Conservation (phyloP, 2,888 invertebrate species). For the Gari tellinella region DNA sequence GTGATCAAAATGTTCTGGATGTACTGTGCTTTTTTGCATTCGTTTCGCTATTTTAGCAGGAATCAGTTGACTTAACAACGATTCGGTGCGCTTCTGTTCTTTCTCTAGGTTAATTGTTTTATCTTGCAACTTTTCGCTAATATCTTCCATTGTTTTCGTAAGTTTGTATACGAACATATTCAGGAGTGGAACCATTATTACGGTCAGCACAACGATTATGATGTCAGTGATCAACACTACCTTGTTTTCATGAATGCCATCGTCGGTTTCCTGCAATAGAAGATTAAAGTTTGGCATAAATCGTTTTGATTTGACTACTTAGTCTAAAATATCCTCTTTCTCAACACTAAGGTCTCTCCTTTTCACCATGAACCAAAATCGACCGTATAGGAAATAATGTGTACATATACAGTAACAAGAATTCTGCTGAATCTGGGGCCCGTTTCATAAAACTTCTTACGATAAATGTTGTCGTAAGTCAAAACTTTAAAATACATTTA, state of each 20-base stretch:
- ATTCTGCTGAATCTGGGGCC: too few relatives aligned
- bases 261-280: conserved; percentile 27
- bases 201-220: conserved; percentile 21
- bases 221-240: conserved; percentile 21
- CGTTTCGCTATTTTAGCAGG: conserved; percentile 39
- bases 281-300: too few relatives aligned
- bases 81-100: conserved; percentile 34
- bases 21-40: conserved; percentile 15
- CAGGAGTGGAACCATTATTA: conserved; percentile 15
- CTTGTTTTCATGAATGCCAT: conserved; percentile 18
- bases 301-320: too few relatives aligned
- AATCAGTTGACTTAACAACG: conserved; percentile 38
- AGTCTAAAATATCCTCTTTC: too few relatives aligned
- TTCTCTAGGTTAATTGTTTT: conserved; percentile 34
- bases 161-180: conserved; percentile 35
- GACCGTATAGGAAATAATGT: too few relatives aligned
- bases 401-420: too few relatives aligned
- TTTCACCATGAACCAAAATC: too few relatives aligned
- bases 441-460: too few relatives aligned
- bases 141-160: conserved; percentile 26
- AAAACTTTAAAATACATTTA: too few relatives aligned
- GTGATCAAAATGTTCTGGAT: conserved; percentile 27
- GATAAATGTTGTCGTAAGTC: too few relatives aligned
- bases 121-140: conserved; percentile 33
- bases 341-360: too few relatives aligned